phyloP scores from a whole-genome alignment of 64 coral and sea anemone species.

The Catalaphyllia jardinei region DNA sequence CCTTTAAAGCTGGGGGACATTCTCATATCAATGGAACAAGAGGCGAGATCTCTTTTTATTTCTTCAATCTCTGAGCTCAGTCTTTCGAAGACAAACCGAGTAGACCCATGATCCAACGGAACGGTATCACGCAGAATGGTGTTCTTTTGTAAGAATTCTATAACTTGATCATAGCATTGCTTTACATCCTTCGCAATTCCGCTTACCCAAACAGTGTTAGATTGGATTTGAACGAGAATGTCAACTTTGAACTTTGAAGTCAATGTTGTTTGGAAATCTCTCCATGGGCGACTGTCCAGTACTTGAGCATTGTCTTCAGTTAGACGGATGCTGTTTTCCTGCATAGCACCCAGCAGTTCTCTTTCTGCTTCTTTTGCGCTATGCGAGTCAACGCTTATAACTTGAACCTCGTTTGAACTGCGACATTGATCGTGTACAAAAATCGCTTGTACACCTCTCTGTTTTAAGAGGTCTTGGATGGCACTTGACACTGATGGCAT shows the following conservation, averaged over 20 bases:
- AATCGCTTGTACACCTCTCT: conserved; percentile 22
- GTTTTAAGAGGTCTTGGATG: conserved; percentile 9
- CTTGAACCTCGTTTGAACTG: neutral
- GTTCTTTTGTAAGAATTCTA: conserved; percentile 29
- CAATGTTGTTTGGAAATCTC: neutral
- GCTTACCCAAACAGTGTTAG: conserved; percentile 55
- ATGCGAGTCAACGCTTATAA: conserved; percentile 16
- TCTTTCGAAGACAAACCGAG: conserved; percentile 42
- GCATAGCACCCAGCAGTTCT: neutral
- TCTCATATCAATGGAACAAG: conserved; percentile 5
- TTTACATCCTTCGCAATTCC: conserved; percentile 30
- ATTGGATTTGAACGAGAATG: conserved; percentile 12
- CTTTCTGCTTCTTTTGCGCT: conserved; percentile 9
- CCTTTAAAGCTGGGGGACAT: conserved; percentile 4
- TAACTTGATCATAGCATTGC: neutral
- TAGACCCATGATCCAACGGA: neutral
- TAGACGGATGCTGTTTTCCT: conserved; percentile 41
- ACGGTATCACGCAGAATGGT: conserved; percentile 33
- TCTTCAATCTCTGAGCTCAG: conserved; percentile 13
- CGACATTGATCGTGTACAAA: conserved; percentile 19
- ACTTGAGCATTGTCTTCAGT: conserved; percentile 35
- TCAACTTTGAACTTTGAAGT: conserved; percentile 13
- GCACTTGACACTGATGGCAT: neutral
- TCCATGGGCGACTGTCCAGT: conserved; percentile 23
- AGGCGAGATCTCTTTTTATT: conserved; percentile 25